Evolutionary conservation across 2,888 invertebrate species (phyloP).

Genomic region (Troides oblongomaculatus): DNA sequence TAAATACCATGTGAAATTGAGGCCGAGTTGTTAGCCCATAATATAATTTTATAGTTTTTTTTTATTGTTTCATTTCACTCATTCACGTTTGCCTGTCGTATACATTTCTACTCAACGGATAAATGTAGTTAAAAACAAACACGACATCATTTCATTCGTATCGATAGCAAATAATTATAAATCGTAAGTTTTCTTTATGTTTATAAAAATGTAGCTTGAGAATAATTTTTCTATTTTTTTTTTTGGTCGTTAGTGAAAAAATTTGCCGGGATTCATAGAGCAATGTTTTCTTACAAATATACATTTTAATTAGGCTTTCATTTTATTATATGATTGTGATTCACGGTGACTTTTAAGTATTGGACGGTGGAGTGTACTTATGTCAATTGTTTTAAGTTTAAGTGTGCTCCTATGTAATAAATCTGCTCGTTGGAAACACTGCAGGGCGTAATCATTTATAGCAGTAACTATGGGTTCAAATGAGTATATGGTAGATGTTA

Average conservation of each 20-base stretch:
- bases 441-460: constrained; percentile 15
- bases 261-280: constrained; percentile 46
- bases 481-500: constrained; percentile 14
- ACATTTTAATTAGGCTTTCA: constrained; percentile 14
- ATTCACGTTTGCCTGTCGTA: constrained; percentile 3
- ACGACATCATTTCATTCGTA: constrained; percentile 3
- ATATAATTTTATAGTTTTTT: not conserved
- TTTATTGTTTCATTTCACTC: not conserved
- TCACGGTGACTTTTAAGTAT: constrained; percentile 22
- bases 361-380: constrained; percentile 42
- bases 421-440: constrained; percentile 19
- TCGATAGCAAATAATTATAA: constrained; percentile 14
- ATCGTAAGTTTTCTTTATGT: constrained; percentile 10
- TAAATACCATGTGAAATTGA: too few relatives aligned
- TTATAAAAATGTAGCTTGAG: constrained; percentile 9
- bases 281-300: constrained; percentile 39
- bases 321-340: constrained; percentile 6
- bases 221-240: not conserved
- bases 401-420: constrained; percentile 30
- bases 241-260: constrained; percentile 22
- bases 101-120: constrained; percentile 9
- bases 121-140: not conserved
- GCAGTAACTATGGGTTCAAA: constrained; percentile 11
- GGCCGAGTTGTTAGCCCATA: too few relatives aligned
- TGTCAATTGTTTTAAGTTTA: constrained; percentile 32